Evolutionary conservation across 2,113 vertebrate genomes (phyloP).

Genomic region (Spea multiplicata): DNA sequence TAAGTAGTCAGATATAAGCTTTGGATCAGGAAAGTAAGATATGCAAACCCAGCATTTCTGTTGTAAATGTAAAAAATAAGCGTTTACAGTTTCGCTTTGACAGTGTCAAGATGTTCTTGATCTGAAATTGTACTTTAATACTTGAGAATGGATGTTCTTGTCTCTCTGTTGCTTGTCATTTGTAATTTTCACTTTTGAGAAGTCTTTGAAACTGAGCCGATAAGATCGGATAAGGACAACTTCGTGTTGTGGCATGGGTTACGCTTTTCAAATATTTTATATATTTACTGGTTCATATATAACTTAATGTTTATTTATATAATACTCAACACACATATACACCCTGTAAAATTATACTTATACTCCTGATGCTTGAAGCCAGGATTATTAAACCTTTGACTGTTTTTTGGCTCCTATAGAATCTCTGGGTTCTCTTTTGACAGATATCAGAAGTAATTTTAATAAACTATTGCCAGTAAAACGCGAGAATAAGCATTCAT

Average conservation of each 20-base stretch:
- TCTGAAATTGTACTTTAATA: background rate
- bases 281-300: too few species aligned
- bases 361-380: constrained; percentile 5
- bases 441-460: constrained; percentile 1
- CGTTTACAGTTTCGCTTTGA: background rate
- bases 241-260: too few species aligned
- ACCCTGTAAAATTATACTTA: too few species aligned
- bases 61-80: too few species aligned
- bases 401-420: constrained; percentile 18
- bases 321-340: too few species aligned
- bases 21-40: too few species aligned
- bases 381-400: constrained; percentile 16
- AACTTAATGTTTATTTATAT: too few species aligned
- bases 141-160: background rate
- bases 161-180: background rate
- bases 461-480: constrained; percentile 9
- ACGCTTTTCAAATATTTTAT: too few species aligned
- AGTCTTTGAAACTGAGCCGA: too few species aligned
- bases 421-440: constrained; percentile 9
- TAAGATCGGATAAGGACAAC: too few species aligned
- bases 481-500: constrained; percentile 17
- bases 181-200: background rate
- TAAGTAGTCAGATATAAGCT: too few species aligned
- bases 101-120: background rate
- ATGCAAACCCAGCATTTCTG: too few species aligned